Evolutionary conservation across 2,888 invertebrate species (phyloP), one percentile per base, ranked within the genome.

Genomic region (Volucella bombylans): DNA sequence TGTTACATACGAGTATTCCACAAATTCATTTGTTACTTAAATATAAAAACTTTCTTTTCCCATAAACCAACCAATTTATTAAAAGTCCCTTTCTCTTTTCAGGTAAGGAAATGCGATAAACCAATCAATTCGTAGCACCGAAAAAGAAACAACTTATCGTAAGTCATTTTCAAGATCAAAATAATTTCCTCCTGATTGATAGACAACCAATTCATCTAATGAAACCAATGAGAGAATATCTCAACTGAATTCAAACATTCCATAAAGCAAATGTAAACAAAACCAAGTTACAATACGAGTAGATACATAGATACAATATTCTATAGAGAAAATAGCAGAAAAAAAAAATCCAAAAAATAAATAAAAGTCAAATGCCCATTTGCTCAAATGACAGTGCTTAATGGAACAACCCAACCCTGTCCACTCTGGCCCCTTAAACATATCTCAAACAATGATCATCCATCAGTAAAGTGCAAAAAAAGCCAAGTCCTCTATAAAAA

Each of bases 61-160:
- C 15, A 67, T 72, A 78, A 62, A 72, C 67, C 77, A 72, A 77
- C 68, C 31, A 71, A 57, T 39, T 69, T 49, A 61, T 65, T 72
- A 74, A 74, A 62, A 69, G 69, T 4, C 12, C 54, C 2, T 38
- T 15, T 57, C 23, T 50, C 12, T 41, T 61, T 43, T 50, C 79
- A 83, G 83, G 83, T 83, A 83, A 80, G 83, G 61, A 14, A 54
- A 0, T 50, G 2, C 47, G 10, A 38, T 62, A 23, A 79, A n/a
- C 55, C 41, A 54, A 65, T 62, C 62, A 49, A 62, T 68, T 61
- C 39, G 38, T 41, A 50, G 11, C 49, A 31, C 31, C 39, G 23
- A 55, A 45, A 3, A 67, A 12, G 39, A 57, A 50, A 47, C 41
- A 69, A 65, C 10, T 11, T 59, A 39, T 18, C 18, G 82, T 83